Conservation (phyloP, 2,888 invertebrate species). For the Prosapia bicincta region DNA sequence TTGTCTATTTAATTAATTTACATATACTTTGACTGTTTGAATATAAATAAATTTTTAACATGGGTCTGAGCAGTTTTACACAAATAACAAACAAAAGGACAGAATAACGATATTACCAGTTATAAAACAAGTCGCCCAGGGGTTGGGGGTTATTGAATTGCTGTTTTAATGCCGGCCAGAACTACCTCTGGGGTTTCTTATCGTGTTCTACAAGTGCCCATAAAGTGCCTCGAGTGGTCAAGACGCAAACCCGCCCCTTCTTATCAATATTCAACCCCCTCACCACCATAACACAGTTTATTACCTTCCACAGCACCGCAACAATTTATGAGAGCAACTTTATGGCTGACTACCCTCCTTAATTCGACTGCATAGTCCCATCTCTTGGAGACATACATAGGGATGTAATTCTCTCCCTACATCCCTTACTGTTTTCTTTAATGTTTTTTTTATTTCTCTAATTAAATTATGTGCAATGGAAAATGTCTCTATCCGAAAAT, state of each 20-base stretch:
- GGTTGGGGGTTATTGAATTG: background rate
- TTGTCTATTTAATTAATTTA: no score
- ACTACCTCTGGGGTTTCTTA: background rate
- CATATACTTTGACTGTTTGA: no score
- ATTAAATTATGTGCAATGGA: background rate
- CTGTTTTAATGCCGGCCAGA: background rate
- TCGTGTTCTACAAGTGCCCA: constrained; percentile 20
- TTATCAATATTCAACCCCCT: constrained; percentile 30
- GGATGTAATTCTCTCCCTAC: background rate
- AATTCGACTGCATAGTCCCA: constrained; percentile 26
- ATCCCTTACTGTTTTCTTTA: background rate
- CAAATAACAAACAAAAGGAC: background rate
- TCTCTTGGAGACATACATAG: background rate
- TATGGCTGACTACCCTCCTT: constrained; percentile 24
- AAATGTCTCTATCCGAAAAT: no score
- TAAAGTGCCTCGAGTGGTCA: constrained; percentile 22
- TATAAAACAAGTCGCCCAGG: background rate
- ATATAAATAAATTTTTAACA: no score
- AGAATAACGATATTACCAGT: no score
- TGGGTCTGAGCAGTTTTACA: no score
- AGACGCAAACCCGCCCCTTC: constrained; percentile 10
- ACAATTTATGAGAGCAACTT: constrained; percentile 31
- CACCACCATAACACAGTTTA: constrained; percentile 32
- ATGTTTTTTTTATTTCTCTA: background rate
- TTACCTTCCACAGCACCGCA: constrained; percentile 20